A percentile compares a stretch with the other conserved stretches of the same genome.
phyloP scores from a whole-genome alignment of 1,140 invertebrate genomes.

The Drusus annulatus region DNA sequence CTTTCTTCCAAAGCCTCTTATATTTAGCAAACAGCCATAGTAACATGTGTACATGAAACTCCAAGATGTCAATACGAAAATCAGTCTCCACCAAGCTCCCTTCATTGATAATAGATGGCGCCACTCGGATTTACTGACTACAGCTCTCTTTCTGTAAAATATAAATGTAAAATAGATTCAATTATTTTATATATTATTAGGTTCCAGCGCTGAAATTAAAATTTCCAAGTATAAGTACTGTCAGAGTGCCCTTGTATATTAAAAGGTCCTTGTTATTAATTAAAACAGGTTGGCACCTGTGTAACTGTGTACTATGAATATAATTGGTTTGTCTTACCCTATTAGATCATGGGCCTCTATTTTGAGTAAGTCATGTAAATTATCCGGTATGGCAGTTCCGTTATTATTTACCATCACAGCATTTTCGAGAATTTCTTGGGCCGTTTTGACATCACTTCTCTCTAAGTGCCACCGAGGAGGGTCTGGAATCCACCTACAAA shows the following conservation, averaged over 20 bases:
- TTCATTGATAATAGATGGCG: constrained; percentile 64
- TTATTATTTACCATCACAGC: constrained; percentile 65
- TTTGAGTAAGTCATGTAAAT: constrained; percentile 64
- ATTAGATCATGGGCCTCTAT: constrained; percentile 60
- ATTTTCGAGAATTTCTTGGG: constrained; percentile 62
- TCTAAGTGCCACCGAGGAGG: constrained; percentile 66
- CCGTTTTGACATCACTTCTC: constrained; percentile 60
- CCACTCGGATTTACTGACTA: constrained; percentile 50
- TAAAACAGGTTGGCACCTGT: neutral
- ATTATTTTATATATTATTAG: too few species aligned
- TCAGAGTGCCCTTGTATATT: too few species aligned
- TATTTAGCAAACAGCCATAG: constrained; percentile 67
- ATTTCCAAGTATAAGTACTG: too few species aligned
- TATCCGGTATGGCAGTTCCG: constrained; percentile 61
- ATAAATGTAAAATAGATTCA: neutral
- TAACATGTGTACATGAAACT: constrained; percentile 66
- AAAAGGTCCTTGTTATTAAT: too few species aligned
- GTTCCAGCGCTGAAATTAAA: too few species aligned
- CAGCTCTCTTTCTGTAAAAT: constrained; percentile 40
- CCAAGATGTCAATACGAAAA: constrained; percentile 64
- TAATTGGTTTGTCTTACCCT: constrained; percentile 9
- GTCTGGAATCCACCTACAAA: constrained; percentile 65
- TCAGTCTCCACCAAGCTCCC: constrained; percentile 62
- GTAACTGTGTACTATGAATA: neutral
- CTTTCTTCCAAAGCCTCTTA: constrained; percentile 66